phyloP scores from a whole-genome alignment of 1,140 invertebrate species.

The Drosophila erecta region DNA sequence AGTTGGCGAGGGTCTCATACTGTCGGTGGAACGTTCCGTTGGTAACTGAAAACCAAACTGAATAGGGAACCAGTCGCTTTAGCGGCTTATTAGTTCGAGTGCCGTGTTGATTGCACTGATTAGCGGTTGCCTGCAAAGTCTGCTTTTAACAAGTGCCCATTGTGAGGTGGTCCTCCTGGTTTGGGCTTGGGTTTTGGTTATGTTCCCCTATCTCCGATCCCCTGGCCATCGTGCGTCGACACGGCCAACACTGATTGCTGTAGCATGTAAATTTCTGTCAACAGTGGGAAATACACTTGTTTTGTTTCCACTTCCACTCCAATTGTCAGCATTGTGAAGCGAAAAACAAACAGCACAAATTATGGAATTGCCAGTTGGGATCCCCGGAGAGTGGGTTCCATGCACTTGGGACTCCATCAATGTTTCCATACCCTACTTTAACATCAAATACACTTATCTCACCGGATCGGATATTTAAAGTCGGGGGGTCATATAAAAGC shows the following conservation, averaged over 20 bases:
- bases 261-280: constrained; percentile 60
- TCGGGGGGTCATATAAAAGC: neutral
- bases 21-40: constrained; percentile 30
- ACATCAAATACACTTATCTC: neutral
- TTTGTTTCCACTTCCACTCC: constrained; percentile 47
- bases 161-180: neutral
- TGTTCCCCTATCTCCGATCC: neutral
- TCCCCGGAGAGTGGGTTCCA: constrained; percentile 10
- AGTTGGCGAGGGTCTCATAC: constrained; percentile 35
- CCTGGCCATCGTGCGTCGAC: constrained; percentile 20
- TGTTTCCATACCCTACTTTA: neutral
- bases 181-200: neutral
- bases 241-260: constrained; percentile 39
- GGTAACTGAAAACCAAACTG: constrained; percentile 33
- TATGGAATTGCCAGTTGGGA: constrained; percentile 41
- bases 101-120: constrained; percentile 56
- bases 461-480: neutral
- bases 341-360: constrained; percentile 63
- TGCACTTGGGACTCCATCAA: neutral
- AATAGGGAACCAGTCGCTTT: constrained; percentile 8
- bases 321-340: constrained; percentile 36
- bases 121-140: constrained; percentile 53
- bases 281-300: constrained; percentile 24
- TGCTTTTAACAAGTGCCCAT: constrained; percentile 35
- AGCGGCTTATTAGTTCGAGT: constrained; percentile 51